These are phyloP conservation scores for Pteria penguin DNA, from an alignment of 2,888 invertebrate species.

Conservation along the genomic window DNA sequence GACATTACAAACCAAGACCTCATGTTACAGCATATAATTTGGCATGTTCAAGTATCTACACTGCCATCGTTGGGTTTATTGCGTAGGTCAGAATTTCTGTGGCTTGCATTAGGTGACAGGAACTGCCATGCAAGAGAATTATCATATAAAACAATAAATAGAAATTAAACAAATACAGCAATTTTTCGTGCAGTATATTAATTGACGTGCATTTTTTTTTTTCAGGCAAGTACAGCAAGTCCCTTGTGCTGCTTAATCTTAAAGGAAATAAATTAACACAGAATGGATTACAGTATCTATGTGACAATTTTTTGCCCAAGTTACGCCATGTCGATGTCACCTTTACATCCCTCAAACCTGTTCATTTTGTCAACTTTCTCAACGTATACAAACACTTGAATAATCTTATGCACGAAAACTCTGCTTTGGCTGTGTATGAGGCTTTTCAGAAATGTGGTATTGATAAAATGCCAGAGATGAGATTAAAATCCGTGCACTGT, in stretches of 20 bases:
- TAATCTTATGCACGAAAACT: neutral
- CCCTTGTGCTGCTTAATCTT: neutral
- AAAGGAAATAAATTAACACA: neutral
- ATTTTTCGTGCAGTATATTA: no score
- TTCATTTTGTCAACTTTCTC: neutral
- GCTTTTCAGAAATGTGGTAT: neutral
- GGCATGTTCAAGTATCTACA: no score
- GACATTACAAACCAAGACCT: no score
- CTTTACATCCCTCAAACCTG: neutral
- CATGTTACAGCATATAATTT: no score
- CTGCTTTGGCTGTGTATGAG: neutral
- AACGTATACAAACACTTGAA: neutral
- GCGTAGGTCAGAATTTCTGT: no score
- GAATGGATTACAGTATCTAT: neutral
- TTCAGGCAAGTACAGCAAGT: neutral
- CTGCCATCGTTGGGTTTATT: no score
- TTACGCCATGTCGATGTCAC: neutral
- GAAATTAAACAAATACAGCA: no score
- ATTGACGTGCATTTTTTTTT: no score
- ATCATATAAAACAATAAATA: no score
- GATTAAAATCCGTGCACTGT: neutral
- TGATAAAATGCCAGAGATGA: neutral
- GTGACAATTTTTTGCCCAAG: neutral
- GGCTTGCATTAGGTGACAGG: no score
- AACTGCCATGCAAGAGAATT: no score